These are phyloP conservation scores for Pimpla rufipes DNA, from an alignment of 2,888 invertebrate species.

Conservation along the genomic window DNA sequence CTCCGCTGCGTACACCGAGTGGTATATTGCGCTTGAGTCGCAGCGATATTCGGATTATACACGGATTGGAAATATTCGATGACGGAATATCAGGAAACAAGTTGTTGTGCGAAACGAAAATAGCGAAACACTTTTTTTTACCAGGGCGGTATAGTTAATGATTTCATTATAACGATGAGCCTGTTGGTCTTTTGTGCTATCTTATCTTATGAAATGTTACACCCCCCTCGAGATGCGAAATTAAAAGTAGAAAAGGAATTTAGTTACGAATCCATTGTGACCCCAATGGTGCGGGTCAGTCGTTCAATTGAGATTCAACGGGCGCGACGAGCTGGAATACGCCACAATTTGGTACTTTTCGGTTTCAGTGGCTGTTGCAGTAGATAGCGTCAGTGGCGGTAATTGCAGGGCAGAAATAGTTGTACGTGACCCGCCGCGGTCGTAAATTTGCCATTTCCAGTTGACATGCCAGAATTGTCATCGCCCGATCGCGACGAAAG, in stretches of 20 bases:
- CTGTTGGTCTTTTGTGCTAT: too few species aligned
- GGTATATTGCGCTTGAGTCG: neutral
- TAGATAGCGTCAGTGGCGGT: neutral
- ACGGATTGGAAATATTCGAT: neutral
- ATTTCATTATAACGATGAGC: too few species aligned
- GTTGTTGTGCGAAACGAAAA: neutral
- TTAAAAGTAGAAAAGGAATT: too few species aligned
- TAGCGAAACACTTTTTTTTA: neutral
- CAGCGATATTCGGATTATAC: neutral
- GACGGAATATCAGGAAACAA: neutral
- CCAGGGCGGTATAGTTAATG: too few species aligned
- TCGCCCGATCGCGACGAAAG: conserved; percentile 40
- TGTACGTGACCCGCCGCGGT: neutral
- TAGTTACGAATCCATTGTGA: too few species aligned
- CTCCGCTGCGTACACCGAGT: neutral
- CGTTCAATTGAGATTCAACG: neutral
- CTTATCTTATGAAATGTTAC: too few species aligned
- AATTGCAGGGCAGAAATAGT: neutral
- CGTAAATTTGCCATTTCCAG: conserved; percentile 53
- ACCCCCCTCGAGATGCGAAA: too few species aligned
- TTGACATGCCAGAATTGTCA: conserved; percentile 41
- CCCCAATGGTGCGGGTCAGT: neutral
- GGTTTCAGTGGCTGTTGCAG: neutral
- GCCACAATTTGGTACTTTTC: neutral
- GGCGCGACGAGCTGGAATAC: neutral